Evolutionary conservation across 2,797 vertebrate species (phyloP).

Genomic region (Lagorchestes hirsutus): DNA sequence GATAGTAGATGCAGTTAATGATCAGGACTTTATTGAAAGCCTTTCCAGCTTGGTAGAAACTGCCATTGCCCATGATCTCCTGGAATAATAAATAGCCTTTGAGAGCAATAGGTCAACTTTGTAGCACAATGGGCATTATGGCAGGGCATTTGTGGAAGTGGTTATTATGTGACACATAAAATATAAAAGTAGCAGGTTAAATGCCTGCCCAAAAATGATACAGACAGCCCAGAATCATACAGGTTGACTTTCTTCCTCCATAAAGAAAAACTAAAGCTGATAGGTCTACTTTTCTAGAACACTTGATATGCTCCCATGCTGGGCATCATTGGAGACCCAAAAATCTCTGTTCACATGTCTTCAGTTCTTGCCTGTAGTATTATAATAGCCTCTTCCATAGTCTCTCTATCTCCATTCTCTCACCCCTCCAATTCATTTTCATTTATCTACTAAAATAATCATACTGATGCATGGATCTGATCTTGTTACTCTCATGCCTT

Average conservation of each 20-base stretch:
- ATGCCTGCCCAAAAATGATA: background rate
- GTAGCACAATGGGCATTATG: background rate
- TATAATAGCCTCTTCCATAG: background rate
- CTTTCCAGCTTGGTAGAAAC: background rate
- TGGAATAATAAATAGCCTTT: background rate
- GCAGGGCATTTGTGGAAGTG: background rate
- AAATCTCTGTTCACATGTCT: background rate
- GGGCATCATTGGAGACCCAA: background rate
- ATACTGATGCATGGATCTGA: background rate
- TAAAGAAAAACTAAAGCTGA: background rate
- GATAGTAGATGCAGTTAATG: background rate
- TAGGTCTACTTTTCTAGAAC: background rate
- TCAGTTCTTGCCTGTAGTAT: background rate
- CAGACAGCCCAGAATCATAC: background rate
- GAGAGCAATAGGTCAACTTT: background rate
- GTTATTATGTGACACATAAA: background rate
- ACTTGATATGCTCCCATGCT: background rate
- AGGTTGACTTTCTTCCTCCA: background rate
- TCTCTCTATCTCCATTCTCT: background rate
- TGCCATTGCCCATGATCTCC: background rate
- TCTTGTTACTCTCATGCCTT: background rate
- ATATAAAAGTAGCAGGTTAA: background rate
- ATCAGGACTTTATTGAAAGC: background rate
- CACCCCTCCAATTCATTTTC: background rate
- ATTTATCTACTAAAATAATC: background rate